These are phyloP conservation scores for Conus canariensis DNA, from an alignment of 2,888 invertebrate genomes.

Conservation along the genomic window DNA sequence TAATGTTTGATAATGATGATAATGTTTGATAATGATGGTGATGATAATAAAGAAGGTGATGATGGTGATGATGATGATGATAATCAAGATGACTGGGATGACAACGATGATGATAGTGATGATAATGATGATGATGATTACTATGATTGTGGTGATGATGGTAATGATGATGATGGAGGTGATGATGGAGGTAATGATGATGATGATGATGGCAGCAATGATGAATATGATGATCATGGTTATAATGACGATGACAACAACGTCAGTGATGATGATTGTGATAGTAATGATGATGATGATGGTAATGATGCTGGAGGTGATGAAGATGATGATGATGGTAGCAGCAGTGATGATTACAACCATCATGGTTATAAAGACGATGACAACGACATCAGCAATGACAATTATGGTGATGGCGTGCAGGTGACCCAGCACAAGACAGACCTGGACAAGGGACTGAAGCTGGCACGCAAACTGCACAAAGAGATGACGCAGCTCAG, in stretches of 20 bases:
- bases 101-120: neutral
- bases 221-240: neutral
- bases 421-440: constrained; percentile 87
- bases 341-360: neutral
- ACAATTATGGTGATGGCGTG: neutral
- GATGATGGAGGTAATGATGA: neutral
- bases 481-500: constrained; percentile 82
- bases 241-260: neutral
- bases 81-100: neutral
- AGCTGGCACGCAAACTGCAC: constrained; percentile 82
- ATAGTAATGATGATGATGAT: neutral
- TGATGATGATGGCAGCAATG: neutral
- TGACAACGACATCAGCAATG: neutral
- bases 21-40: neutral
- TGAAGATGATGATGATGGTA: neutral
- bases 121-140: neutral
- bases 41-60: neutral
- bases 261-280: neutral
- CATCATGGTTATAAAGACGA: neutral
- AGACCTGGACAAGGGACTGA: constrained; percentile 86
- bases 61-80: neutral
- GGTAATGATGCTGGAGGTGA: neutral
- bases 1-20: neutral
- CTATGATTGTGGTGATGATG: neutral
- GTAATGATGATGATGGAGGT: neutral